Evolutionary conservation across 2,888 invertebrate genomes (phyloP).

Genomic region (Unio pictorum): DNA sequence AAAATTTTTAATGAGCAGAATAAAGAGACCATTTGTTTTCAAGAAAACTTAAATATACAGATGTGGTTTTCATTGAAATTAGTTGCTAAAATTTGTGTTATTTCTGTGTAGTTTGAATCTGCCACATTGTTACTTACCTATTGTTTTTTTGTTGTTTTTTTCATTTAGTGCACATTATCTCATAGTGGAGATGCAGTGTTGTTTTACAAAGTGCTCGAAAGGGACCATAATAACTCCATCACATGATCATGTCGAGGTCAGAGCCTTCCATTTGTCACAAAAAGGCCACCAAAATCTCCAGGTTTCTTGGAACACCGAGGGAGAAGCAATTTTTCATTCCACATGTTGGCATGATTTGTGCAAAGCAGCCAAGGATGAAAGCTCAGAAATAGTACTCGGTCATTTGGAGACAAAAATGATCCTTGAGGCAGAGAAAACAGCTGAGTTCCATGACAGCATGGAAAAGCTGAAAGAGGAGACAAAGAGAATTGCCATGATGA

Average conservation of each 20-base stretch:
- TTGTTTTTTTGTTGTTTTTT: too few relatives aligned
- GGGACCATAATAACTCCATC: too few relatives aligned
- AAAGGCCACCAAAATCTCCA: slow-evolving; percentile 8
- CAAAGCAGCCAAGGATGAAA: slow-evolving; percentile 7
- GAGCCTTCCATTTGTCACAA: slow-evolving; percentile 25
- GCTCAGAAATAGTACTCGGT: slow-evolving; percentile 10
- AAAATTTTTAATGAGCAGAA: too few relatives aligned
- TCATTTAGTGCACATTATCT: too few relatives aligned
- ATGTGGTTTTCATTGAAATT: too few relatives aligned
- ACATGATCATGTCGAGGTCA: slow-evolving; percentile 21
- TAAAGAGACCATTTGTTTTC: too few relatives aligned
- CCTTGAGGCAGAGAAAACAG: slow-evolving; percentile 53
- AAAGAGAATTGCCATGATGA: slow-evolving; percentile 45
- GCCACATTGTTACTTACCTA: too few relatives aligned
- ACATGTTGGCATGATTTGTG: slow-evolving; percentile 40
- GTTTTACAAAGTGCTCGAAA: too few relatives aligned
- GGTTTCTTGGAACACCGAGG: slow-evolving; percentile 36
- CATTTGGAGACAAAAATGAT: slow-evolving; percentile 46
- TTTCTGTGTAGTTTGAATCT: too few relatives aligned
- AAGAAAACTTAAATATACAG: too few relatives aligned
- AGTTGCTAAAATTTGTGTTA: too few relatives aligned
- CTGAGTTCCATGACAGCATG: slow-evolving; percentile 54
- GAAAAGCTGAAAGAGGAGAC: slow-evolving; percentile 40
- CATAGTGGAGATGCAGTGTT: too few relatives aligned
- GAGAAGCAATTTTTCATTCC: slow-evolving; percentile 44